Base-by-base conservation (phyloP, 92 coral and sea anemone species). In the Virgularia gustaviana region DNA sequence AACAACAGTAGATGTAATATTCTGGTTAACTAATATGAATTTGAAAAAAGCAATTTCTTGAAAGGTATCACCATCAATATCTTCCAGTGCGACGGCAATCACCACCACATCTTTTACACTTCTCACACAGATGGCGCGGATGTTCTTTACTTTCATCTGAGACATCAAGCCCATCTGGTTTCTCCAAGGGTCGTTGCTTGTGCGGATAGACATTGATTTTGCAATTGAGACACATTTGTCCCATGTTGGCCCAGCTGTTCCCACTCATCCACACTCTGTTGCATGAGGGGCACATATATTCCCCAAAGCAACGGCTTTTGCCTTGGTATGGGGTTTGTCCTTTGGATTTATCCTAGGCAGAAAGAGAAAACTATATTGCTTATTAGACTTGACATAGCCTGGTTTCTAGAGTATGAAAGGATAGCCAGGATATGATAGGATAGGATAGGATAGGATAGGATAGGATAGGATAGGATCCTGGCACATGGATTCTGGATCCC, bases 171-270 rank as follows among this genome's bases (percentile, higher is more conserved):
- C 85, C 89, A 6, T 88, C 95, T 9, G 87, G 87, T 82, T 79
- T 88, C 37, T 88, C 87, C 66, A 88, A 65, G 18, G 88, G 90
- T 22, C 79, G 77, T 43, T 88, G 95, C 7, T 60, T 85, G 63
- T 85, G 88, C 36, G 95, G 88, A 64, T 75, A 85, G 30, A 88
- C 95, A 6, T 52, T 51, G 16, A 63, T 76, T 2, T 63, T 56
- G 47, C 95, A 88, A 11, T 2, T 3, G 58, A 79, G 82, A 20
- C 95, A 88, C 31, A 85, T 59, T 41, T 88, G 95, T 18, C 83
- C 86, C 19, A 83, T 71, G 70, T 88, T 85, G n/a, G 82, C 83
- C 88, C 88, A 88, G 37, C 95, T 88, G 62, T 85, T 81, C 33
- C 76, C 90, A 51, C 95, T 88, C 90, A 78, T 82, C 95, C 95